A percentile compares a stretch with the other conserved stretches of the same genome.
Conservation (phyloP, 2,888 invertebrate species). For the Lasiommata megera region DNA sequence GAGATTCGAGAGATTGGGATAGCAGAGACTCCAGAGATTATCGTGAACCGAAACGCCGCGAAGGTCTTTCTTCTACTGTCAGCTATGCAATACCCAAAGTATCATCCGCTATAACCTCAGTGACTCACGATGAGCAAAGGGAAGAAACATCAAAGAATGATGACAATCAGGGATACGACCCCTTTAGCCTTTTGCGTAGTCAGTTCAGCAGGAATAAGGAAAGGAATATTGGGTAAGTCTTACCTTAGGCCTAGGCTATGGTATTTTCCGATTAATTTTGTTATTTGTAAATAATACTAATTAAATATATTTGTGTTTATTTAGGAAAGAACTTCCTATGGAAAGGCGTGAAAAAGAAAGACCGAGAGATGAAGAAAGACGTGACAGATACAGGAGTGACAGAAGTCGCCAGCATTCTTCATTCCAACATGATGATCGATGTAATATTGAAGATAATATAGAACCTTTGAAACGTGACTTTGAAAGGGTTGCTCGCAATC, state of each 20-base stretch:
- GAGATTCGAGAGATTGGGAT: conserved; percentile 2
- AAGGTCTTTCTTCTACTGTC: conserved; percentile 46
- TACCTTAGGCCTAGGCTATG: neutral
- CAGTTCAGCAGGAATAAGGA: conserved; percentile 56
- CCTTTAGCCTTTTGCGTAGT: conserved; percentile 60
- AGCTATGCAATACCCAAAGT: conserved; percentile 39
- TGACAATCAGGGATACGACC: conserved; percentile 57
- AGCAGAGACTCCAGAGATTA: conserved; percentile 22
- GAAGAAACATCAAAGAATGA: conserved; percentile 11
- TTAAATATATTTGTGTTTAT: no score
- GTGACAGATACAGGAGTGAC: conserved; percentile 31
- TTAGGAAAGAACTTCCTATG: conserved; percentile 49
- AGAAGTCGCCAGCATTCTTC: conserved; percentile 24
- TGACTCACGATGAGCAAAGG: conserved; percentile 17
- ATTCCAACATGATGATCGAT: conserved; percentile 35
- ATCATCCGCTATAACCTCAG: conserved; percentile 44
- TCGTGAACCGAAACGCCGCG: conserved; percentile 45
- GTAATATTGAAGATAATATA: neutral
- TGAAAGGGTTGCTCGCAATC: conserved; percentile 23
- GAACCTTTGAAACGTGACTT: neutral
- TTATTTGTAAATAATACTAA: no score
- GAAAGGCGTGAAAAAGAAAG: conserved; percentile 45
- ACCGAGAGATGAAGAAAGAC: conserved; percentile 36
- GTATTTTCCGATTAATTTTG: no score
- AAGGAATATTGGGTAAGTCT: conserved; percentile 29